Evolutionary conservation across 2,113 vertebrate genomes (phyloP), one percentile per base, ranked within the genome.

Genomic region (Xiphophorus couchianus): DNA sequence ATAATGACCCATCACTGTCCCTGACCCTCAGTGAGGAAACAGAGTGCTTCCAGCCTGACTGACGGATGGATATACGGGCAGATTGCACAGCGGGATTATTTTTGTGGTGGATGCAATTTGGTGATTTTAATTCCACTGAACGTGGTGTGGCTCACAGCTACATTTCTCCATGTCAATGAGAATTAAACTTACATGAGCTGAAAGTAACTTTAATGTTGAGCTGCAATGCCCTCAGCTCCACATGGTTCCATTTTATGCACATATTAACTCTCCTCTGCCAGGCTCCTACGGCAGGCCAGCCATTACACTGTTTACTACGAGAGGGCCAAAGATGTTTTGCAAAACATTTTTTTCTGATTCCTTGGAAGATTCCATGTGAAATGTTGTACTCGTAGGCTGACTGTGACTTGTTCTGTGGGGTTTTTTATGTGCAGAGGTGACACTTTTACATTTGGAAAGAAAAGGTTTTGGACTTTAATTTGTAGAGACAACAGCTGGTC

Each of bases 131-230:
- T 84, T 71, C 62, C 79, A 80, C 31, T 33, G 73, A 80, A 90
- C 89, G 77, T 71, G 61, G 63, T 82, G 84, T 84, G 51, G 73
- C 90, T 90, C 84, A 83, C 66, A 89, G 92, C 92, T 35, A 87
- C 83, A 69, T 83, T 62, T 77, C 84, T 74, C 71, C 74, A 84
- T 76, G 89, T 87, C 90, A 90, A 73, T 90, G 79, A 65, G 84
- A 89, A 88, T 93, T 88, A 90, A 82, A 90, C 81, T 85, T 85
- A 80, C 60, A 74, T 44, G 58, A 82, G 80, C 79, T 85, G 64
- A 86, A 84, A 85, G 81, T 71, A 82, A 86, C 77, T 88, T 85
- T 74, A 73, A 64, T 82, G 76, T 85, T 72, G 0, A 22, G 68
- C 77, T 71, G 31, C 12, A 35, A 71, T 33, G 88, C 84, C 80